These are phyloP conservation scores for Nephotettix cincticeps DNA, from an alignment of 1,140 invertebrate genomes.

Conservation along the genomic window DNA sequence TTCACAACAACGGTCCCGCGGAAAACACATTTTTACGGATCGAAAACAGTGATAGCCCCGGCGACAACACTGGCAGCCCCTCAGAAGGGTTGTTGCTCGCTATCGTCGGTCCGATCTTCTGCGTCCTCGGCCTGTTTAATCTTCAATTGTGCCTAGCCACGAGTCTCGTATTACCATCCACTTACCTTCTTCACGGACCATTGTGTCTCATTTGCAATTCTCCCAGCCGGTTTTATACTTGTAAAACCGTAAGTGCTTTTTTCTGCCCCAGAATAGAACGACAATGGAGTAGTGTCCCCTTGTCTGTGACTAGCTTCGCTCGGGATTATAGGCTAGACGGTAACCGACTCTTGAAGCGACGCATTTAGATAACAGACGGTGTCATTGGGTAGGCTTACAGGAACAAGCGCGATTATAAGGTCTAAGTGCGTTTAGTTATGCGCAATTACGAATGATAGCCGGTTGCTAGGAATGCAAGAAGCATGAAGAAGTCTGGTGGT, in stretches of 20 bases:
- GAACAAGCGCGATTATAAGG: not conserved
- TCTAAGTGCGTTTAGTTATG: not conserved
- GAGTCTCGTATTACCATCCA: not conserved
- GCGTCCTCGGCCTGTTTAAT: not conserved
- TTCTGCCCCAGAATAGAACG: not conserved
- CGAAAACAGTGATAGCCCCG: not conserved
- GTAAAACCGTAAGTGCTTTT: conserved; percentile 13
- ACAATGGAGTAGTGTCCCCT: not conserved
- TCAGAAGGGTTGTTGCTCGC: not conserved
- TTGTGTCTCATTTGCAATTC: conserved; percentile 16
- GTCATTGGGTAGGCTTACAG: not conserved
- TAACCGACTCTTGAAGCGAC: not conserved
- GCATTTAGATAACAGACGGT: not conserved
- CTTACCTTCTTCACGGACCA: not conserved
- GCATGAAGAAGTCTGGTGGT: no score
- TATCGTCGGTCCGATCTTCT: not conserved
- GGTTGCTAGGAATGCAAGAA: no score
- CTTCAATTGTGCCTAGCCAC: conserved; percentile 14
- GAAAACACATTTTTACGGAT: conserved; percentile 17
- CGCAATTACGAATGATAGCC: not conserved
- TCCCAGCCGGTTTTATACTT: not conserved
- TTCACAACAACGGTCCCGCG: not conserved
- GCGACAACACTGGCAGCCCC: not conserved
- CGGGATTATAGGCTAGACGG: not conserved
- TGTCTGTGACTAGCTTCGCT: not conserved